Conservation (phyloP, 2,113 vertebrate species). For the Bufo bufo region DNA sequence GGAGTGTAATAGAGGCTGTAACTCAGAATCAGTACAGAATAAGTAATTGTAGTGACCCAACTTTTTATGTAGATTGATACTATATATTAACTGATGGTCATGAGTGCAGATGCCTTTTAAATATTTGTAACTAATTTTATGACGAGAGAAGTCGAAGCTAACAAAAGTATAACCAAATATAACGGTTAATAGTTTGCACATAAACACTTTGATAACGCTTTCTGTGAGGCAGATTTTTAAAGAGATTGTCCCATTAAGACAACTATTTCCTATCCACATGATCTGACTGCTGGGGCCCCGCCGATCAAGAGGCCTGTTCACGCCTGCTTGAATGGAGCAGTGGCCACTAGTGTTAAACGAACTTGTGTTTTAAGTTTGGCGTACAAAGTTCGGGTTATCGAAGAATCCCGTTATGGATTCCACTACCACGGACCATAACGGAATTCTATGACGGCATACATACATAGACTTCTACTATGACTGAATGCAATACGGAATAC, state of each 20-base stretch:
- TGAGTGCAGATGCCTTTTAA: background rate
- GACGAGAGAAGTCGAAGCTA: background rate
- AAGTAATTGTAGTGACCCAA: background rate
- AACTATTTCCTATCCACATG: too few relatives aligned
- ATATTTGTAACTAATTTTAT: background rate
- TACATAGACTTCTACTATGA: too few relatives aligned
- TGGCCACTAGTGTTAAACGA: too few relatives aligned
- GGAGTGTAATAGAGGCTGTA: background rate
- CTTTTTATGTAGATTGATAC: background rate
- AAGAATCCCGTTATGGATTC: too few relatives aligned
- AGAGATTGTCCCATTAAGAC: background rate
- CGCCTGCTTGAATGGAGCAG: too few relatives aligned
- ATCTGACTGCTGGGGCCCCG: too few relatives aligned
- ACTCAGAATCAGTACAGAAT: background rate
- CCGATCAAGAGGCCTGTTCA: too few relatives aligned
- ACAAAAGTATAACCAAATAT: background rate
- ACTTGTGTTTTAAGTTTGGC: too few relatives aligned
- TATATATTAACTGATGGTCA: background rate
- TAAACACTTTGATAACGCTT: background rate
- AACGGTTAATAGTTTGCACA: background rate
- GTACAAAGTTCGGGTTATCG: too few relatives aligned
- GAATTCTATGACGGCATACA: too few relatives aligned
- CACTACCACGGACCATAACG: too few relatives aligned
- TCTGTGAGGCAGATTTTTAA: background rate
- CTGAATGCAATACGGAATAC: too few relatives aligned